Evolutionary conservation across 1,140 invertebrate genomes (phyloP).

Genomic region (Triops longicaudatus): DNA sequence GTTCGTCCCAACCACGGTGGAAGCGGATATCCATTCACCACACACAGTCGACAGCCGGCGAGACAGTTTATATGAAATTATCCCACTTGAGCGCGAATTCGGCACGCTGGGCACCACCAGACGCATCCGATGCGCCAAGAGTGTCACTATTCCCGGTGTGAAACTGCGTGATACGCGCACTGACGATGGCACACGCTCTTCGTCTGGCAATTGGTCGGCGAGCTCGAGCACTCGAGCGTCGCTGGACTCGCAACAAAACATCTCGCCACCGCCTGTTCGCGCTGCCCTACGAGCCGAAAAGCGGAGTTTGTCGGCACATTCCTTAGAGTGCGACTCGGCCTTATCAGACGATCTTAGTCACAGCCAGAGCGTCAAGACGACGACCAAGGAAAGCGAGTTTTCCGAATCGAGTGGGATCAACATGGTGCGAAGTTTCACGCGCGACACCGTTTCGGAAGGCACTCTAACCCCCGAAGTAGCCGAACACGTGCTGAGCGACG

Average conservation of each 20-base stretch:
- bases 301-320: conserved; percentile 17
- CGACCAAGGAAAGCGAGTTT: conserved; percentile 25
- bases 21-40: conserved; percentile 9
- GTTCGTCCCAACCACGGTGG: conserved; percentile 16
- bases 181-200: conserved; percentile 70
- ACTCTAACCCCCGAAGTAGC: conserved; percentile 72
- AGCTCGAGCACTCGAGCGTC: conserved; percentile 74
- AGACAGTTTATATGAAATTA: conserved; percentile 25
- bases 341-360: conserved; percentile 37
- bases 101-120: conserved; percentile 24
- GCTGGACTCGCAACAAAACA: conserved; percentile 44
- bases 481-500: conserved; percentile 59
- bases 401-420: conserved; percentile 33
- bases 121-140: background rate
- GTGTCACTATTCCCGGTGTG: conserved; percentile 39
- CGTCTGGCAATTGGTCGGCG: conserved; percentile 87
- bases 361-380: conserved; percentile 30
- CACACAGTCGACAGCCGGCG: conserved; percentile 20
- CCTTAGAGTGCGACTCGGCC: conserved; percentile 27
- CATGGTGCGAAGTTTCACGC: conserved; percentile 29
- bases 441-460: conserved; percentile 64
- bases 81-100: conserved; percentile 19
- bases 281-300: conserved; percentile 18
- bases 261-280: conserved; percentile 31
- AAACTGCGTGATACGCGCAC: conserved; percentile 55